Evolutionary conservation across 1,140 invertebrate genomes (phyloP).

Genomic region (Bicyclus anynana): DNA sequence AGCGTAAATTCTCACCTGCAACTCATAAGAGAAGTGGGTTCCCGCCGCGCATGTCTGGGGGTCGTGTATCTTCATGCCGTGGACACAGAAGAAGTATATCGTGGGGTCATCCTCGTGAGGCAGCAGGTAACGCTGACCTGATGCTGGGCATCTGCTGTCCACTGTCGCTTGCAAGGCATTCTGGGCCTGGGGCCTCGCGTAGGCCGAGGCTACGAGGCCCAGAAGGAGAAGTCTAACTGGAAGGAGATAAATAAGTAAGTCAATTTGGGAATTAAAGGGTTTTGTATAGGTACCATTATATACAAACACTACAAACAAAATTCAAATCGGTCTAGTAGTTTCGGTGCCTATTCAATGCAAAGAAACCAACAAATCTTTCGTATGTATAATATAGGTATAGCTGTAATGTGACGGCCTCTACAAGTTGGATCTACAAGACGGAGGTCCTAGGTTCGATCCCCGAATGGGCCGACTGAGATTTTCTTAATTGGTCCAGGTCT

Average conservation of each 20-base stretch:
- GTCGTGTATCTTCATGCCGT: slow-evolving; percentile 28
- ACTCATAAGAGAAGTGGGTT: slow-evolving; percentile 41
- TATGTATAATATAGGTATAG: too few species aligned
- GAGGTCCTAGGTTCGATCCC: too few species aligned
- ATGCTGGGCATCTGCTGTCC: slow-evolving; percentile 9
- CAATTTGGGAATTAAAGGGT: too few species aligned
- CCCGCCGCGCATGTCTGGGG: slow-evolving; percentile 40
- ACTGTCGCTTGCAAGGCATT: background rate
- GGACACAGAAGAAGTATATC: slow-evolving; percentile 58
- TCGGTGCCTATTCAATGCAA: too few species aligned
- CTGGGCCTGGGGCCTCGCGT: slow-evolving; percentile 23
- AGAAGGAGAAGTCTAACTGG: slow-evolving; percentile 43
- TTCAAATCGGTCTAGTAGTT: too few species aligned
- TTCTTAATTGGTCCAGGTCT: too few species aligned
- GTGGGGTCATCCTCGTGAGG: slow-evolving; percentile 57
- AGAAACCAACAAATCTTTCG: too few species aligned
- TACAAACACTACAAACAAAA: too few species aligned
- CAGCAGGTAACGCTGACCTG: slow-evolving; percentile 32
- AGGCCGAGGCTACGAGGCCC: slow-evolving; percentile 27
- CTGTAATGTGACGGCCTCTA: too few species aligned
- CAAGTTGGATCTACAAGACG: too few species aligned
- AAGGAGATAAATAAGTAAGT: background rate
- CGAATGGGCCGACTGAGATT: too few species aligned
- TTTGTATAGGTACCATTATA: too few species aligned
- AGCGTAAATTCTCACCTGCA: slow-evolving; percentile 35